Evolutionary conservation across 2,888 invertebrate genomes (phyloP).

Genomic region (Callimorpha dominula): DNA sequence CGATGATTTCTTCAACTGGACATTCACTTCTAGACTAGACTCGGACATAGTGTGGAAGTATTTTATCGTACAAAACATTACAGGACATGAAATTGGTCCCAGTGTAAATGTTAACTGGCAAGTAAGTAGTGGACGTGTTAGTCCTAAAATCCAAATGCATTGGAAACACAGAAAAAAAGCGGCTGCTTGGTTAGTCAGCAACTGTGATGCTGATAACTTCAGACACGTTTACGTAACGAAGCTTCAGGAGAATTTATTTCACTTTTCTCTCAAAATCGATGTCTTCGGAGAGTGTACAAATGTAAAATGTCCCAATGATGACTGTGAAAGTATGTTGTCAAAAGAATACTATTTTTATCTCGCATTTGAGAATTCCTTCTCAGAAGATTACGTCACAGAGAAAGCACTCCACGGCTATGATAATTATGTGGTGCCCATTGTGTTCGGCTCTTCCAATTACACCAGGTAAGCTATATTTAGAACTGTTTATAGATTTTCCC

Average conservation of each 20-base stretch:
- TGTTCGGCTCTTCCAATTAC: conserved; percentile 89
- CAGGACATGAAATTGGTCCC: conserved; percentile 62
- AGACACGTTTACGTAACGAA: conserved; percentile 60
- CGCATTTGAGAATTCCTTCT: conserved; percentile 71
- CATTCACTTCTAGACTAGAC: conserved; percentile 69
- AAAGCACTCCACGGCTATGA: conserved; percentile 76
- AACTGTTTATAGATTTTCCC: background rate
- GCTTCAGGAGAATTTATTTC: conserved; percentile 66
- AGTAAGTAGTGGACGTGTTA: conserved; percentile 10
- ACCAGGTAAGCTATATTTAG: conserved; percentile 58
- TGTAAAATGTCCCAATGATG: conserved; percentile 43
- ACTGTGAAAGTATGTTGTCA: background rate
- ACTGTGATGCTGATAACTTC: conserved; percentile 58
- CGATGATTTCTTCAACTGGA: conserved; percentile 72
- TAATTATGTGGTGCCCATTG: conserved; percentile 89
- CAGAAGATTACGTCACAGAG: conserved; percentile 71
- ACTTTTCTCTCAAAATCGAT: conserved; percentile 65
- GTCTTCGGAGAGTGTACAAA: conserved; percentile 62
- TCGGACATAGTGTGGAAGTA: conserved; percentile 69
- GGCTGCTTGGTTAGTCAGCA: conserved; percentile 67
- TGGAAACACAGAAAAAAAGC: conserved; percentile 62
- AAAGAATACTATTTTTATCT: conserved; percentile 59
- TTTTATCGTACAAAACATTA: conserved; percentile 60
- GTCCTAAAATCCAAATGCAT: conserved; percentile 1
- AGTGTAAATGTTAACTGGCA: conserved; percentile 53